Base-by-base conservation (phyloP, 2,113 vertebrate genomes). In the Puntigrus tetrazona region DNA sequence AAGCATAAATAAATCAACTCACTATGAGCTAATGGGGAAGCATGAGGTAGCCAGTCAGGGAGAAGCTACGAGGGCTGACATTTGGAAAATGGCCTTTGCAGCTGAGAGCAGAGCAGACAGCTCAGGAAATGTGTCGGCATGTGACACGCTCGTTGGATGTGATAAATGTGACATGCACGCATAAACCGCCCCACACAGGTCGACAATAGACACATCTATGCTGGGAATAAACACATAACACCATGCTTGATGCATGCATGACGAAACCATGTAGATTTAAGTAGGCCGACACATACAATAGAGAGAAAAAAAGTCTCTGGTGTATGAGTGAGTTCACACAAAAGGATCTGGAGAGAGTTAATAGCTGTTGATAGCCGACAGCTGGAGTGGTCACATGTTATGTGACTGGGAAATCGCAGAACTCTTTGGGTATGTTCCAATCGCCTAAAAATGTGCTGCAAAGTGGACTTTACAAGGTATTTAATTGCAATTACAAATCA, bases 1-100 rank as follows among this genome's bases (percentile, higher is more conserved):
- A 93, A 93, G 92, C 92, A 92, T 89, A 93, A 94, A 94, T 94
- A 94, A 95, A 94, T 93, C 91, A 94, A 87, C 92, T 92, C 86
- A 86, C 89, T 90, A 91, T 90, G 90, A 92, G 92, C 91, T 93
- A 93, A 93, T 94, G 88, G 90, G 78, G 70, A 93, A 92, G 69
- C 84, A 85, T 81, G 69, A 85, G 69, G 84, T 81, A 85, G 84
- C 78, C 61, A 63, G 84, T 80, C 43, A 45, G 43, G 5, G 84
- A 57, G 20, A 80, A 57, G 25, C 50, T 78, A 84, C 43, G 18
- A 75, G 86, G 65, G 22, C 18, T 82, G 88, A 88, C 89, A 89
- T 82, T 90, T 87, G 84, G 78, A 90, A 87, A 91, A 79, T 81
- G 78, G 88, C 85, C 86, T 86, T 78, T 88, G 84, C 88, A 90